phyloP scores from a whole-genome alignment of 2,888 invertebrate genomes.

The Aleiodes testaceus region DNA sequence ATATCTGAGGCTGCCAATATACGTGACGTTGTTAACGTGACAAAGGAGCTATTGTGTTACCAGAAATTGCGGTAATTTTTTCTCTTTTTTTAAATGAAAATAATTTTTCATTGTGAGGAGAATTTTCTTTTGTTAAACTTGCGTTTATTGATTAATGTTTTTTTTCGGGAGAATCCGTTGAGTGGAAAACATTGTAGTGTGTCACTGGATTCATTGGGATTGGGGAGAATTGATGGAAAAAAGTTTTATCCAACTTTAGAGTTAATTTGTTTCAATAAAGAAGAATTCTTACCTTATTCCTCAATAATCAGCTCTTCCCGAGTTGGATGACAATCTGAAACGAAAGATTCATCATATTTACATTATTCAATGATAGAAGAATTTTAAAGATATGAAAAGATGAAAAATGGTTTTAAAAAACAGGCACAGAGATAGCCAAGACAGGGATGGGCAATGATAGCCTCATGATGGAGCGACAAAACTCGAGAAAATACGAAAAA shows the following conservation, averaged over 20 bases:
- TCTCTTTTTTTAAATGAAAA: slow-evolving; percentile 48
- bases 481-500: slow-evolving; percentile 33
- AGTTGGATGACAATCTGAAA: no score
- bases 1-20: slow-evolving; percentile 34
- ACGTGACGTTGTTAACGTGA: slow-evolving; percentile 42
- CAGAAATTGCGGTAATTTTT: slow-evolving; percentile 52
- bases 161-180: not conserved
- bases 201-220: no score
- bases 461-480: not conserved
- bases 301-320: no score
- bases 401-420: not conserved
- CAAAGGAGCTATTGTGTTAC: slow-evolving; percentile 55
- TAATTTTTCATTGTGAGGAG: slow-evolving; percentile 7
- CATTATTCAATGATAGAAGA: no score
- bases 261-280: no score
- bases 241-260: no score
- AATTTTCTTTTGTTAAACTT: slow-evolving; percentile 8
- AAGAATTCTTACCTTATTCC: no score
- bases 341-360: no score
- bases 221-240: no score
- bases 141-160: not conserved
- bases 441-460: not conserved
- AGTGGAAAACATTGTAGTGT: not conserved
- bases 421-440: not conserved
- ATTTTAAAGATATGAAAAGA: no score